These are phyloP conservation scores for Dicyrtoma fusca DNA, from an alignment of 2,888 invertebrate species.

Conservation along the genomic window DNA sequence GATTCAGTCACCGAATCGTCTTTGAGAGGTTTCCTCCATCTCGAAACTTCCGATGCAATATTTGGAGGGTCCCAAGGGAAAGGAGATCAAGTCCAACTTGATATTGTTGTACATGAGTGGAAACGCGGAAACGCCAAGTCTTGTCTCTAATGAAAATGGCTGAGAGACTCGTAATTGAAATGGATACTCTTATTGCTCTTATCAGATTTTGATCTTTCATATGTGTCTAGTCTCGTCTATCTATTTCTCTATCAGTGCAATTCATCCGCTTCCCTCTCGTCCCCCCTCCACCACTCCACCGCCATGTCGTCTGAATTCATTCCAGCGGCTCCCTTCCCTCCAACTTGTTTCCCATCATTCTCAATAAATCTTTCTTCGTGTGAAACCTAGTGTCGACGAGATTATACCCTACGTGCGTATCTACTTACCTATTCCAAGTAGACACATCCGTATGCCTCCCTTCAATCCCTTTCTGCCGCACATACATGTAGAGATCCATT, in stretches of 20 bases:
- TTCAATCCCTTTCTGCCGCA: no score
- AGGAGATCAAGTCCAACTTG: background rate
- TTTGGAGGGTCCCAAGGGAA: background rate
- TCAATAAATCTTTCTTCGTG: background rate
- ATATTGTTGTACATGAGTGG: background rate
- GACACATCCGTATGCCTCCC: no score
- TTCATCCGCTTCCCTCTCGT: background rate
- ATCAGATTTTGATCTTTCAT: constrained; percentile 34
- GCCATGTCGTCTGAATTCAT: background rate
- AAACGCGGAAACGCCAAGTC: background rate
- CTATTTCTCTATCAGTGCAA: background rate
- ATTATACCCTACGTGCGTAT: no score
- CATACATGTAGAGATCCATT: no score
- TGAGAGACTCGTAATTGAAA: constrained; percentile 28
- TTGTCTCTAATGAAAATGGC: constrained; percentile 7
- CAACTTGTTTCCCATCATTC: background rate
- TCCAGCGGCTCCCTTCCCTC: background rate
- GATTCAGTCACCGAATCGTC: no score
- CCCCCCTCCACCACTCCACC: background rate
- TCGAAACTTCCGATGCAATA: no score
- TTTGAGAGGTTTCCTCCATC: no score
- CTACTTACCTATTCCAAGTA: no score
- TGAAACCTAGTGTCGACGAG: no score
- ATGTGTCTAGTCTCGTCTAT: constrained; percentile 23
- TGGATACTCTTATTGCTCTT: constrained; percentile 35